phyloP scores from a whole-genome alignment of 2,113 vertebrate genomes.

The Tor tambroides region DNA sequence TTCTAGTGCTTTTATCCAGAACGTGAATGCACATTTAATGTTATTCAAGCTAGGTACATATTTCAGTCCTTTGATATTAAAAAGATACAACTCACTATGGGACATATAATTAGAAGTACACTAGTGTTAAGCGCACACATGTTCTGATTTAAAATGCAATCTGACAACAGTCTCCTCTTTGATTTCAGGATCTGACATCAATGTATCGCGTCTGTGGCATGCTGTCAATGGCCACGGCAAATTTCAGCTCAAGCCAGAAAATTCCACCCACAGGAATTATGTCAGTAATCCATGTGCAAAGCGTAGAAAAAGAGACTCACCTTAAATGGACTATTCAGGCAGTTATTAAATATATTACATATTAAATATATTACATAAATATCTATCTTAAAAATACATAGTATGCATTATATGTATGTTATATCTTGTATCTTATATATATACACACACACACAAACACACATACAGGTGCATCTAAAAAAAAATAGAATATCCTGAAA shows the following conservation, averaged over 20 bases:
- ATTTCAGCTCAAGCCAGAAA: background rate
- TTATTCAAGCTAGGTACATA: background rate
- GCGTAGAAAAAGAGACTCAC: background rate
- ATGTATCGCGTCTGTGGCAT: background rate
- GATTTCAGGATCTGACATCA: background rate
- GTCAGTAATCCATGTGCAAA: background rate
- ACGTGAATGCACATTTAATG: background rate
- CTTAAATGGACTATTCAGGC: background rate
- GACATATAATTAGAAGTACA: background rate
- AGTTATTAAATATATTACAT: background rate
- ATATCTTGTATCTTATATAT: too few species aligned
- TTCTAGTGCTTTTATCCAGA: background rate
- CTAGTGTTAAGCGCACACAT: background rate
- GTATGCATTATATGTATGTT: too few species aligned
- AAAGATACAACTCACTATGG: background rate
- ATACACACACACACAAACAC: too few species aligned
- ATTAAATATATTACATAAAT: too few species aligned
- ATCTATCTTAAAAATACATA: too few species aligned
- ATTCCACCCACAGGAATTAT: slow-evolving; percentile 9
- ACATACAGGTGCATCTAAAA: too few species aligned
- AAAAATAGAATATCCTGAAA: too few species aligned
- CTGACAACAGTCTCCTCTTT: background rate
- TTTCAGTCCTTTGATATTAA: background rate
- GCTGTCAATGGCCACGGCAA: background rate
- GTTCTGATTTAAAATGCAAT: background rate